phyloP scores from a whole-genome alignment of 2,113 vertebrate species.

The Ranitomeya variabilis region DNA sequence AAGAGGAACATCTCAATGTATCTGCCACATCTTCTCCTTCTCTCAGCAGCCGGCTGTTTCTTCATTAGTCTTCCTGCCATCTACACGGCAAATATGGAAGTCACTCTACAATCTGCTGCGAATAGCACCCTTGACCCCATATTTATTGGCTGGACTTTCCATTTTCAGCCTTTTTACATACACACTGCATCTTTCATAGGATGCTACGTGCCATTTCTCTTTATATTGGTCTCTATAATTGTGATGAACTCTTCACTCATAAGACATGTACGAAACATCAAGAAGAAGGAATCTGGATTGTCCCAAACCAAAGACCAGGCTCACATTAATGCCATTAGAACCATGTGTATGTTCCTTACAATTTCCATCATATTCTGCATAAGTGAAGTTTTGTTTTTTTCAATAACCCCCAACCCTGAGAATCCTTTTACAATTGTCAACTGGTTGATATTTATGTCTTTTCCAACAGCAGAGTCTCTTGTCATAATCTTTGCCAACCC shows the following conservation, averaged over 20 bases:
- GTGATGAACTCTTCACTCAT: neutral
- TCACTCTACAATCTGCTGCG: neutral
- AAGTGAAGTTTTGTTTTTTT: neutral
- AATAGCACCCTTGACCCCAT: neutral
- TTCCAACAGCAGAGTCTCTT: neutral
- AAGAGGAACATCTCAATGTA: neutral
- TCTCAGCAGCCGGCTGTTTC: neutral
- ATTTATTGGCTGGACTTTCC: neutral
- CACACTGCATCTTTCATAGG: neutral
- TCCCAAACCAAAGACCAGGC: neutral
- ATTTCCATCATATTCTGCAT: neutral
- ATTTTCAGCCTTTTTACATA: neutral
- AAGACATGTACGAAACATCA: neutral
- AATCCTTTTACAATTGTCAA: neutral
- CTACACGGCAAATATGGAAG: neutral
- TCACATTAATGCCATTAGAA: neutral
- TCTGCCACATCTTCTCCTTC: neutral
- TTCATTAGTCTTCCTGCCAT: neutral
- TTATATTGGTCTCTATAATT: neutral
- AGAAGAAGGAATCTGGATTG: neutral
- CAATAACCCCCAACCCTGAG: neutral
- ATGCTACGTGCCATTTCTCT: neutral
- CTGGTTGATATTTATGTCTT: neutral
- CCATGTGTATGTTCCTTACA: neutral
- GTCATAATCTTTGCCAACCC: neutral